Conservation (phyloP, 1,140 invertebrate genomes). For the Heliconius melpomene region DNA sequence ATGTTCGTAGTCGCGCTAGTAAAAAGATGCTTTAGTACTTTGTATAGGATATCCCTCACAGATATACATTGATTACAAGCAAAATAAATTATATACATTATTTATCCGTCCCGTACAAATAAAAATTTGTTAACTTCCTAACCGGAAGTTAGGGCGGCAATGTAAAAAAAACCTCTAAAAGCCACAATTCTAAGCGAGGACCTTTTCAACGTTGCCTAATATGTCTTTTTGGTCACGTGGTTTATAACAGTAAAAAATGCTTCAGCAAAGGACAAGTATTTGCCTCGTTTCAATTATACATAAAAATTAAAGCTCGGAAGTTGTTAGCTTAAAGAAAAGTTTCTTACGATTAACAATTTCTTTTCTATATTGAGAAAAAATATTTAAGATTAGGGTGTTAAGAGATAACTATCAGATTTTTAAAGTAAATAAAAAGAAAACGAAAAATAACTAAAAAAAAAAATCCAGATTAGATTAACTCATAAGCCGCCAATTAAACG, state of each 20-base stretch:
- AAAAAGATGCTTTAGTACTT: neutral
- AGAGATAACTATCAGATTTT: neutral
- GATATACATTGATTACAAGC: neutral
- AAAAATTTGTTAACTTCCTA: constrained; percentile 41
- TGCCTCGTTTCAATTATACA: neutral
- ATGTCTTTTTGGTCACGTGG: constrained; percentile 32
- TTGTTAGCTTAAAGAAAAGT: neutral
- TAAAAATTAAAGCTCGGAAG: neutral
- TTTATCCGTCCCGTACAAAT: neutral
- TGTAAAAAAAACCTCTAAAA: constrained; percentile 38
- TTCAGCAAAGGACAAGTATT: neutral
- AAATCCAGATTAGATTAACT: constrained; percentile 45
- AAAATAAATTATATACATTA: neutral
- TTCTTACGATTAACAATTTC: neutral
- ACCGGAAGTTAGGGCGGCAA: constrained; percentile 40
- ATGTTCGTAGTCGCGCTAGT: neutral
- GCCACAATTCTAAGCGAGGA: constrained; percentile 26
- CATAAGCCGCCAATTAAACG: constrained; percentile 59
- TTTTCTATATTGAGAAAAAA: no score
- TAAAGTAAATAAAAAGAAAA: neutral
- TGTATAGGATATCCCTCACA: neutral
- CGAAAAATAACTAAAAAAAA: neutral
- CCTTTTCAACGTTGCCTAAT: constrained; percentile 41
- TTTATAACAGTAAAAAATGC: neutral
- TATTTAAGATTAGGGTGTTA: neutral